Evolutionary conservation across 1,140 invertebrate genomes (phyloP).

Genomic region (Drosophila sproati): DNA sequence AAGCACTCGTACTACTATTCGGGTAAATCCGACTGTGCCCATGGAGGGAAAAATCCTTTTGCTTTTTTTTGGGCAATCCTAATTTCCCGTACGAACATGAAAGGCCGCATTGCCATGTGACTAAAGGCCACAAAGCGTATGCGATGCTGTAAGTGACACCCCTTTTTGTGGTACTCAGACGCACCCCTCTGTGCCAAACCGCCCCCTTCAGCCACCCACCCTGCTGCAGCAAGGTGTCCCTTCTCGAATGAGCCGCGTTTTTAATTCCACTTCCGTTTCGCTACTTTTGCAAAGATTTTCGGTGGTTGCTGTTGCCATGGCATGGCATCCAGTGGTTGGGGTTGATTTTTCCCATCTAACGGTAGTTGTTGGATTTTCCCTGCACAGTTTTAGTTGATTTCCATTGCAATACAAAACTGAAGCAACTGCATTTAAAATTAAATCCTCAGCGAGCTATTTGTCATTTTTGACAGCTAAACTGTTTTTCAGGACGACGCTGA

Average conservation of each 20-base stretch:
- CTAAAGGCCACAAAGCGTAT: constrained; percentile 9
- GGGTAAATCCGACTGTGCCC: constrained; percentile 28
- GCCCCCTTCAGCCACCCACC: constrained; percentile 8
- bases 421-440: constrained; percentile 72
- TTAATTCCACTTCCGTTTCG: constrained; percentile 59
- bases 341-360: constrained; percentile 48
- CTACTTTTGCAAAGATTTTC: constrained; percentile 51
- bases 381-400: constrained; percentile 53
- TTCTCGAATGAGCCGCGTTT: constrained; percentile 39
- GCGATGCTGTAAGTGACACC: constrained; percentile 26
- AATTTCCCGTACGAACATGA: constrained; percentile 72
- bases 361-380: constrained; percentile 16
- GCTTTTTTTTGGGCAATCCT: constrained; percentile 48
- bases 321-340: not conserved
- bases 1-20: not conserved
- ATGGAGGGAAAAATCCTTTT: constrained; percentile 41
- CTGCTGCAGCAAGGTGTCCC: constrained; percentile 33
- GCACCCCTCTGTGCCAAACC: constrained; percentile 25
- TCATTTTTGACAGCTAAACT: constrained; percentile 80
- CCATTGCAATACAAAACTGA: constrained; percentile 56
- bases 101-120: constrained; percentile 53
- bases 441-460: constrained; percentile 75
- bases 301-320: constrained; percentile 61
- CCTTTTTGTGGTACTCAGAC: constrained; percentile 35
- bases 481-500: constrained; percentile 34